phyloP scores from a whole-genome alignment of 2,888 invertebrate species.

The Pelosia muscerda region DNA sequence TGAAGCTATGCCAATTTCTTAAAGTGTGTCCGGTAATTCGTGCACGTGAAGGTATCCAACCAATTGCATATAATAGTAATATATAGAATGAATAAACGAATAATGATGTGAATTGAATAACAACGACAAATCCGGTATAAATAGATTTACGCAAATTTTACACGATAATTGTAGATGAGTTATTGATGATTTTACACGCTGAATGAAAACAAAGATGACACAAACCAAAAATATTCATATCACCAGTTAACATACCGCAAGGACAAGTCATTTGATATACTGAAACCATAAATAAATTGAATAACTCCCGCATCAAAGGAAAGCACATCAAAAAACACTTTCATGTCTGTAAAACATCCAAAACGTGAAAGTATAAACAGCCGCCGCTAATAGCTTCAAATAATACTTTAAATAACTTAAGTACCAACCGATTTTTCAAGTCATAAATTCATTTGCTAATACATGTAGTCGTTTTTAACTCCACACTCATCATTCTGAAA shows the following conservation, averaged over 20 bases:
- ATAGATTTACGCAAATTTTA: neutral
- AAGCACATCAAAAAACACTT: slow-evolving; percentile 47
- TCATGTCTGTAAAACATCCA: slow-evolving; percentile 56
- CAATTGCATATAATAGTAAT: neutral
- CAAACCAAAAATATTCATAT: slow-evolving; percentile 36
- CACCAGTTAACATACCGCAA: slow-evolving; percentile 33
- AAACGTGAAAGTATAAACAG: slow-evolving; percentile 54
- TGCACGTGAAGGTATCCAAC: neutral
- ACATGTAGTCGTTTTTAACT: slow-evolving; percentile 34
- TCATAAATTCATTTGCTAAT: slow-evolving; percentile 56
- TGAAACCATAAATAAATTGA: slow-evolving; percentile 43
- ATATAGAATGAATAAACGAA: no score
- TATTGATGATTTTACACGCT: slow-evolving; percentile 13
- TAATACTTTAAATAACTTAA: slow-evolving; percentile 62
- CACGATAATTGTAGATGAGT: neutral
- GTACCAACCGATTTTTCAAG: slow-evolving; percentile 57
- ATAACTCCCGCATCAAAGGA: slow-evolving; percentile 58
- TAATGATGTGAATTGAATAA: no score
- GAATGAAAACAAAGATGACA: slow-evolving; percentile 28
- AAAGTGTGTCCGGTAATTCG: neutral
- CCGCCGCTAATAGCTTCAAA: slow-evolving; percentile 58
- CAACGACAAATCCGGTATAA: neutral
- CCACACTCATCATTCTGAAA: slow-evolving; percentile 6
- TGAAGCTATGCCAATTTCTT: neutral
- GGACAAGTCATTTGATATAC: slow-evolving; percentile 26